Base-by-base conservation (phyloP, 92 coral and sea anemone species). In the Epizoanthus fatuus region DNA sequence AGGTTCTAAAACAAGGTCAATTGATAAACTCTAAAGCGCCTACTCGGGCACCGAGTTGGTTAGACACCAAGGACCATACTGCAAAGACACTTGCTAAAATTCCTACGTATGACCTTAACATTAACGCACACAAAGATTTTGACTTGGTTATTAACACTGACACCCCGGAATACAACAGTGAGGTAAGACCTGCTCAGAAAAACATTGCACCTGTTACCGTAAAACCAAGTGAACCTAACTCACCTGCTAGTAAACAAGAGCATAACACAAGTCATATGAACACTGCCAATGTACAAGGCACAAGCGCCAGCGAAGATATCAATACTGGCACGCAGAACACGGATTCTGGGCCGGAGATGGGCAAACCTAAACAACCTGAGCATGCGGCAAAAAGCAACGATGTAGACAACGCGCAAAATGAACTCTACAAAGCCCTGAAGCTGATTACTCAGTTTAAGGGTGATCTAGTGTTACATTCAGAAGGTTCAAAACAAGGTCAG, bases 31-130 rank as follows among this genome's bases (percentile, higher is more conserved):
- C 74, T 14, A 69, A 69, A 19, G 6, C 2, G n/a, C 56, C n/a
- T 12, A 16, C 73, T 67, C 49, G 47, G 25, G 29, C 54, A 42
- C 35, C 53, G 29, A 54, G 22, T 3, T 15, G 16, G 5, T 14
- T 35, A 32, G 10, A 20, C 6, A 29, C 80, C 37, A 53, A 14
- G 9, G 57, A 12, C 1, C 5, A 76, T 29, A 12, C n/a, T n/a
- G 69, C 20, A 19, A 20, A 35, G n/a, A 58, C 60, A 4, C 4
- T 40, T 57, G 32, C 45, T 16, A 44, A 59, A 37, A 6, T 77
- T 77, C 82, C 70, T 10, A 44, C 38, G n/a, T 59, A 58, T 62
- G 42, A 20, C 32, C 57, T 17, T 44, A 29, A 77, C 70, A 62
- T 19, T 7, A 57, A 47, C 3, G 20, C 64, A 19, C 32, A 17